Evolutionary conservation across 2,113 vertebrate genomes (phyloP).

Genomic region (Pseudorasbora parva): DNA sequence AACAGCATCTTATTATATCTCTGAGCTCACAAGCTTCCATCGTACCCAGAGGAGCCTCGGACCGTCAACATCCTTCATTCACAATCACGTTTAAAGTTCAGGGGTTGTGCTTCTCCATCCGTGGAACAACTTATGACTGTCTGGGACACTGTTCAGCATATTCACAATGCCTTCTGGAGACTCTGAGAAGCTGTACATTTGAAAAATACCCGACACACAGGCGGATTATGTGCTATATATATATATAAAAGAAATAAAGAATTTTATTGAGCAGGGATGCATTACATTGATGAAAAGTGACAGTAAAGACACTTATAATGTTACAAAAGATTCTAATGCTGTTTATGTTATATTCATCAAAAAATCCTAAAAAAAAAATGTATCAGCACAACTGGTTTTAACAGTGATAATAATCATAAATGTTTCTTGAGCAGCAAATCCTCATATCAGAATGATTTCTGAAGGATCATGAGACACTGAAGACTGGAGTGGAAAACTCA

Average conservation of each 20-base stretch:
- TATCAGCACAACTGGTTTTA: not conserved
- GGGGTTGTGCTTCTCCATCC: not conserved
- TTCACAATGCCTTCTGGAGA: not conserved
- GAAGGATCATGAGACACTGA: not conserved
- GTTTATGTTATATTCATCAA: not conserved
- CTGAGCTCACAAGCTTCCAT: not conserved
- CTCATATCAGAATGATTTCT: not conserved
- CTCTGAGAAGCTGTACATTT: not conserved
- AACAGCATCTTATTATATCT: conserved; percentile 10
- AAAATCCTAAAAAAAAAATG: not conserved
- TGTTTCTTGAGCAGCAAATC: not conserved
- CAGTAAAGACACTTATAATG: too few relatives aligned
- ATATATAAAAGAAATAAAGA: not conserved
- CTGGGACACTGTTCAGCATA: not conserved
- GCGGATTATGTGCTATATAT: not conserved
- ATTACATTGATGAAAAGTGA: not conserved
- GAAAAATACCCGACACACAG: not conserved
- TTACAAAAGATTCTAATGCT: not conserved
- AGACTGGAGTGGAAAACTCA: not conserved
- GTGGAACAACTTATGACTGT: not conserved
- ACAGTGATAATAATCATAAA: not conserved
- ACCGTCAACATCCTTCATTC: not conserved
- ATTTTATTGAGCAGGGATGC: not conserved
- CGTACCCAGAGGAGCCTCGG: not conserved
- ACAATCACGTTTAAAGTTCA: not conserved